Conservation (phyloP, 2,888 invertebrate genomes). For the Ceraclea dissimilis region DNA sequence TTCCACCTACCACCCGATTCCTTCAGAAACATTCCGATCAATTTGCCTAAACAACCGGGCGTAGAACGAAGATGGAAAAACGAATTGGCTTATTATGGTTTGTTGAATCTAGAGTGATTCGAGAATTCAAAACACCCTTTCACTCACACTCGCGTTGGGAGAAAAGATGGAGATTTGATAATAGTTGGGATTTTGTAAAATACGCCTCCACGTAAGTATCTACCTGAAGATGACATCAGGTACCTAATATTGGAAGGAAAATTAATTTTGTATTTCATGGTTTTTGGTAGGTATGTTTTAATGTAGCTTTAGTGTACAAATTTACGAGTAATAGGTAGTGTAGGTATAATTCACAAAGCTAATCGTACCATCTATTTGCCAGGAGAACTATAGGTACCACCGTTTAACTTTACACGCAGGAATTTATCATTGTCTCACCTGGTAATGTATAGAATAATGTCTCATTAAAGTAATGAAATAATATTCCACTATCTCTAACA, state of each 20-base stretch:
- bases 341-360: too few species aligned
- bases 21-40: slow-evolving; percentile 4
- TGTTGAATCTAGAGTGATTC: not conserved
- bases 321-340: too few species aligned
- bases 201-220: not conserved
- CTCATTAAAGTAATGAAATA: too few species aligned
- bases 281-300: too few species aligned
- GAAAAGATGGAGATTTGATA: not conserved
- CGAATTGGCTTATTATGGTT: slow-evolving; percentile 17
- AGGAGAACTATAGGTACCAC: too few species aligned
- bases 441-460: too few species aligned
- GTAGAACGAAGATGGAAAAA: slow-evolving; percentile 11
- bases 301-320: too few species aligned
- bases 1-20: not conserved
- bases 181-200: not conserved
- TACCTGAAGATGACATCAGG: not conserved
- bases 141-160: not conserved
- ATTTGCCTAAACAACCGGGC: slow-evolving; percentile 14
- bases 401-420: too few species aligned
- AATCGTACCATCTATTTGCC: too few species aligned
- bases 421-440: too few species aligned
- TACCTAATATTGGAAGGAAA: not conserved
- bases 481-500: too few species aligned
- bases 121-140: not conserved
- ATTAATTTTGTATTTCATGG: too few species aligned